Base-by-base conservation (phyloP, 2,113 vertebrate species). In the Zosterops hypoxanthus region DNA sequence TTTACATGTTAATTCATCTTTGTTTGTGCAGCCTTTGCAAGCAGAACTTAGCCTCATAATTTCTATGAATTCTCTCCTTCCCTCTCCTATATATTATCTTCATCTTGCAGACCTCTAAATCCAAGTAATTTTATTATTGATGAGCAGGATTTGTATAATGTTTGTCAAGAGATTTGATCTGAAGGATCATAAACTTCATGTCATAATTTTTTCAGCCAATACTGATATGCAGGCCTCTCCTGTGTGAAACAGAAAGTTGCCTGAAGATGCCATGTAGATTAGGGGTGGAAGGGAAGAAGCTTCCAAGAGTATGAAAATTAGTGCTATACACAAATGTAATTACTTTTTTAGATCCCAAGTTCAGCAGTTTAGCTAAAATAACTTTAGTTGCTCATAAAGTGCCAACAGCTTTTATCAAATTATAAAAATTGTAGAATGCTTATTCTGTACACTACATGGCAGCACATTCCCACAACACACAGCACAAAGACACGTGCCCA, bases 141-240 rank as follows among this genome's bases (percentile, higher is more conserved):
- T 86, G 52, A 91, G 56, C 26, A 64, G 22, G 31, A 68, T 85
- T 90, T 87, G 25, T 93, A 49, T 47, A 81, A 61, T 81, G 44
- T 81, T 92, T 93, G 73, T 72, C 57, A 82, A 57, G 65, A 91
- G 70, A 90, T 89, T 87, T 80, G 39, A 79, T 91, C 53, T 85
- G 44, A 92, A 95, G 31, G 13, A 91, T 95, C 42, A 52, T 73
- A 88, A 95, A 89, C 57, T 76, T 56, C 16, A 47, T 52, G 25
- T 59, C 52, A 53, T 46, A 28, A 11, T 71, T 83, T 90, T 82
- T 88, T 77, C 47, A 83, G 47, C 21, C 64, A 77, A 12, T 86
- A 46, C 20, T 59, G 42, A 34, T 70, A 47, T 3, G 15, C 29
- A 64, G 11, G 6, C 36, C 29, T 46, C 47, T 84, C 61, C 23